These are phyloP conservation scores for Formica exsecta DNA, from an alignment of 1,140 invertebrate species.

Conservation along the genomic window DNA sequence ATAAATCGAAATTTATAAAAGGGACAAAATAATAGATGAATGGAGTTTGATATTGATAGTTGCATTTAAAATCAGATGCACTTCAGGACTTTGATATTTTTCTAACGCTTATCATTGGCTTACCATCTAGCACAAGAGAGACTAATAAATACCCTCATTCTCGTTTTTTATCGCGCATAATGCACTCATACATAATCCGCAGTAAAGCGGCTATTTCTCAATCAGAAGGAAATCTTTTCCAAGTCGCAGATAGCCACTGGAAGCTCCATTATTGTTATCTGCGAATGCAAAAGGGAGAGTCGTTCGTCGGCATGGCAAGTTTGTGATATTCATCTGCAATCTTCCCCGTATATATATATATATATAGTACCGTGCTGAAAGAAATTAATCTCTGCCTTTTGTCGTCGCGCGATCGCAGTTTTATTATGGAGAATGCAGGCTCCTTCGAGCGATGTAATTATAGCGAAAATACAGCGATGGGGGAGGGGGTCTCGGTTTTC, in stretches of 20 bases:
- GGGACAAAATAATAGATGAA: not conserved
- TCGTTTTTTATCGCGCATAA: not conserved
- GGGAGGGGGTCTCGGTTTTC: not conserved
- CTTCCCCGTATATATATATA: conserved; percentile 1
- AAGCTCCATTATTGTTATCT: conserved; percentile 40
- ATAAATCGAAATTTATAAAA: not conserved
- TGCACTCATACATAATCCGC: conserved; percentile 23
- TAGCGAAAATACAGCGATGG: conserved; percentile 38
- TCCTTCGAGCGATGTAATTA: conserved; percentile 47
- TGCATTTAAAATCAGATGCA: not conserved
- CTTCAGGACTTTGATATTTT: not conserved
- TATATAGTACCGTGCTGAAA: conserved; percentile 6
- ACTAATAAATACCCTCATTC: not conserved
- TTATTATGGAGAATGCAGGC: not conserved
- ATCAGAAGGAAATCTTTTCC: not conserved
- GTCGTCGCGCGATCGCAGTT: conserved; percentile 40
- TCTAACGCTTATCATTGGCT: not conserved
- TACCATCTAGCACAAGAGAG: not conserved
- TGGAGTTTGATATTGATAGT: not conserved
- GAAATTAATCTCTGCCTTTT: conserved; percentile 54
- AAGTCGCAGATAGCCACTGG: not conserved
- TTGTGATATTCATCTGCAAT: conserved; percentile 56
- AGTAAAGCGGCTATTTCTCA: not conserved
- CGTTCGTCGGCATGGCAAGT: conserved; percentile 8
- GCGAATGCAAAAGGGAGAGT: not conserved